These are phyloP conservation scores for Hemistola chrysoprasaria DNA, from an alignment of 2,888 invertebrate species.

Conservation along the genomic window DNA sequence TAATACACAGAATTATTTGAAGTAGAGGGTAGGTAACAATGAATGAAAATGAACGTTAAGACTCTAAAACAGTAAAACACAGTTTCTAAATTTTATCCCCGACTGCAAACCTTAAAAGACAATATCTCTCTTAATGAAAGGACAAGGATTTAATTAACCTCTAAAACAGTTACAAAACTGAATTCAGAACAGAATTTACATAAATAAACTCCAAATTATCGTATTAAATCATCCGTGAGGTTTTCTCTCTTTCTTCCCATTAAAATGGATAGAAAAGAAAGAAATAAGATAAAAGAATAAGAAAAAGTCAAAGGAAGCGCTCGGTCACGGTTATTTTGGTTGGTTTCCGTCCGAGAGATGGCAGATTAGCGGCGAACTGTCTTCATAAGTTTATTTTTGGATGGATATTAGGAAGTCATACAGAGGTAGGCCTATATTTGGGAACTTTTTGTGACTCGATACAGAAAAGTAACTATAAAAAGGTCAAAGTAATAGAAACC, in stretches of 20 bases:
- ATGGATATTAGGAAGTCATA: not conserved
- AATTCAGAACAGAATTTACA: constrained; percentile 8
- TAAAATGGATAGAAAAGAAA: constrained; percentile 14
- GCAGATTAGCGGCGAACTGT: constrained; percentile 28
- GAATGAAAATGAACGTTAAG: too few species aligned
- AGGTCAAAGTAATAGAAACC: too few species aligned
- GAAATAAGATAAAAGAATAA: constrained; percentile 2
- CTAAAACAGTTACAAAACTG: constrained; percentile 1
- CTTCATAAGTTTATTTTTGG: constrained; percentile 4
- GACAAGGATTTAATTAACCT: not conserved
- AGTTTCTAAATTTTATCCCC: too few species aligned
- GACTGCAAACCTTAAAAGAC: too few species aligned
- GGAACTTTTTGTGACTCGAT: not conserved
- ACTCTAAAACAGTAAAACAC: too few species aligned
- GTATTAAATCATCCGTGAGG: constrained; percentile 26
- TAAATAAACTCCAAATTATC: constrained; percentile 25
- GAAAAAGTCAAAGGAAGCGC: constrained; percentile 22
- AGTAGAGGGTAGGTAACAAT: too few species aligned
- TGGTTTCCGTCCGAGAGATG: constrained; percentile 51
- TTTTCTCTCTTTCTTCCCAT: constrained; percentile 21
- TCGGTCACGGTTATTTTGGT: constrained; percentile 54
- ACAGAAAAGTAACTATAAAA: not conserved
- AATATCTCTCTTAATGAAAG: too few species aligned
- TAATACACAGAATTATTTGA: too few species aligned
- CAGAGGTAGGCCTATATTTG: too few species aligned